Evolutionary conservation across 2,113 vertebrate genomes (phyloP), one percentile per base, ranked within the genome.

Genomic region (Atherinomorus stipes): DNA sequence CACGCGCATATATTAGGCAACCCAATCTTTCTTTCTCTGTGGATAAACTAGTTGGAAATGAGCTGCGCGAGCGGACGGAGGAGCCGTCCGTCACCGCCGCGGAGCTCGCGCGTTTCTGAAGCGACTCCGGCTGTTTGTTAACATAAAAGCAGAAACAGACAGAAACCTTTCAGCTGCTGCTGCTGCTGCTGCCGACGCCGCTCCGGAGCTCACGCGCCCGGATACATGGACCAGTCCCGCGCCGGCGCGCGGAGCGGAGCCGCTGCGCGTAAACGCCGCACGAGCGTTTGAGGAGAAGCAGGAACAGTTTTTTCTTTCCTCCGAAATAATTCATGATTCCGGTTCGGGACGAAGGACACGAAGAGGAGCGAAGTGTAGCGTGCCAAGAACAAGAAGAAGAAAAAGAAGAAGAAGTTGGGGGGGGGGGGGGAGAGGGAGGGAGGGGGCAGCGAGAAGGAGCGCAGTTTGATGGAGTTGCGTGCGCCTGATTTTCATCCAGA

Each of bases 1-100:
- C 98, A 98, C 94, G 91, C 95, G 98, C 97, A 99, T 99, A 98
- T 95, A 98, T 98, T 98, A 98, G 95, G 95, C 96, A 95, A 96
- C 96, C 94, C 96, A 96, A 96, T 98, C 96, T 97, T 96, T 98
- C 96, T 95, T 95, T 96, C 95, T 91, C 93, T 85, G 93, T 95
- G 95, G 96, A 95, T 95, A 89, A 96, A 97, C 95, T 95, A 96
- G 96, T 97, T 96, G 95, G 96, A 97, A 96, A 95, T 95, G 96
- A 96, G 96, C 95, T 89, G 95, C 93, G 90, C 91, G 62, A 90
- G 94, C 93, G 94, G 94, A 94, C 94, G 95, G 94, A 96, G 86
- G 92, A 94, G 87, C 92, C 94, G 95, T 95, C 94, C 94, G 81
- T 91, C 90, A 94, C 93, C 89, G 81, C 90, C 93, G 93, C 92